Evolutionary conservation across 2,888 invertebrate genomes (phyloP), one percentile per base, ranked within the genome.

Genomic region (Anodontia alba): DNA sequence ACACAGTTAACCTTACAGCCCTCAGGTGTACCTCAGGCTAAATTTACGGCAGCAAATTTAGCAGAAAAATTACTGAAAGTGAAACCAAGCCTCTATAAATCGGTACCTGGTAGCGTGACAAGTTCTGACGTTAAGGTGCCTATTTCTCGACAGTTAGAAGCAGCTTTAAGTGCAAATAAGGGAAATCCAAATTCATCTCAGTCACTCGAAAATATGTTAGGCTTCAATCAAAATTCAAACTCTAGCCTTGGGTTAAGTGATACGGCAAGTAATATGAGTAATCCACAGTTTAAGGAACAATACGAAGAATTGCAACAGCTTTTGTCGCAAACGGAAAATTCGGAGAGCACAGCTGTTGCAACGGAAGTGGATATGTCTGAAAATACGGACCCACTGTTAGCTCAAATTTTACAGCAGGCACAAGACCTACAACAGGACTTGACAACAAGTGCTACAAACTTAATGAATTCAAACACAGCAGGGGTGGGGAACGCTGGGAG

Each of bases 391-490:
- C 92, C 93, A 8, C 96, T 97, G 82, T 95, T 98, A 73, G 97
- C 97, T 2, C 97, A 97, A 91, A 96, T 98, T 89, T 95, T 98
- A 88, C 98, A 98, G 95, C 96, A 97, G 94, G 97, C 98, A 81
- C 97, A 97, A 92, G 97, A 97, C 86, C 96, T 96, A 92, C 91
- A 93, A 71, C 89, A 90, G 15, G 93, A 92, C 67, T 66, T 92
- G 5, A 86, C 79, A 31, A 57, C 81, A 12, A 82, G 83, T 43
- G 67, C 85, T 31, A 43, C 78, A 8, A 74, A 54, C 46, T 29
- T 51, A 20, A 79, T 76, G 62, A 76, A 23, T 15, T 70, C 54
- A 26, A 54, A 26, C 23, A 8, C 1, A 5, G 67, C 33, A 10
- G 67, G 31, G 8, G 33, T 23, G 20, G 67, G 67, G 67, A 67